A percentile compares a stretch with the other conserved stretches of the same genome.
Conservation (phyloP, 2,888 invertebrate genomes). For the Diarsia dahlii region DNA sequence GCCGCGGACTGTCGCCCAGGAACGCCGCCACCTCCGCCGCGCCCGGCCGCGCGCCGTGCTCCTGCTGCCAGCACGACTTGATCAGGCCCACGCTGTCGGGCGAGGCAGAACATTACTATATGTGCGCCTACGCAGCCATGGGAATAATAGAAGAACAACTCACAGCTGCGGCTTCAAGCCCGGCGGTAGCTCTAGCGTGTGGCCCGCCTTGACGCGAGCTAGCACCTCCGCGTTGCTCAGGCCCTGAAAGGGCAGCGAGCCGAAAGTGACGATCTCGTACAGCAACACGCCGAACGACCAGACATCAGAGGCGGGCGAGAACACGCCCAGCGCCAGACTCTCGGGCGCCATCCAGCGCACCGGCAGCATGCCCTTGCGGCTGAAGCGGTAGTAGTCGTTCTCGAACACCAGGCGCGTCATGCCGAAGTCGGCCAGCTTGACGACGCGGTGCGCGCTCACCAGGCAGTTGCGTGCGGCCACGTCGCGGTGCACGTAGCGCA, state of each 20-base stretch:
- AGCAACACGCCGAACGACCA: constrained; percentile 97
- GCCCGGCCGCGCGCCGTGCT: constrained; percentile 93
- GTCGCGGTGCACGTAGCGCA: constrained; percentile 97
- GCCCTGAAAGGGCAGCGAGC: constrained; percentile 97
- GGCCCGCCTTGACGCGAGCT: constrained; percentile 94
- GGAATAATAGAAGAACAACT: constrained; percentile 82
- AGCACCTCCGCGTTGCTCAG: constrained; percentile 96
- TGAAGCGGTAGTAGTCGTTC: constrained; percentile 97
- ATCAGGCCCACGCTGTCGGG: constrained; percentile 93
- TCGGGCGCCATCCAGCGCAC: constrained; percentile 99
- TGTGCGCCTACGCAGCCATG: background rate
- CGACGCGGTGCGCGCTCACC: constrained; percentile 93
- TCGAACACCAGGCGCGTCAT: constrained; percentile 97
- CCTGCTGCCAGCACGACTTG: constrained; percentile 95
- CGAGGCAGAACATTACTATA: background rate
- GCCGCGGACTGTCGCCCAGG: constrained; percentile 94
- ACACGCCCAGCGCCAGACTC: constrained; percentile 95
- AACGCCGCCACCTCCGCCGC: constrained; percentile 95
- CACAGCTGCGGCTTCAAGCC: constrained; percentile 95
- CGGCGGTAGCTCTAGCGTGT: constrained; percentile 93
- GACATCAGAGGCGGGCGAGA: constrained; percentile 96
- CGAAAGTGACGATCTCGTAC: constrained; percentile 97
- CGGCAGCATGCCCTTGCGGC: constrained; percentile 96
- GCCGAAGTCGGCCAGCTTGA: constrained; percentile 97
- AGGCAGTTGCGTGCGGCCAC: constrained; percentile 95